A percentile compares a stretch with the other conserved stretches of the same genome.
Evolutionary conservation across 92 coral and sea anemone genomes (phyloP).

Genomic region (Paramuricea clavata): DNA sequence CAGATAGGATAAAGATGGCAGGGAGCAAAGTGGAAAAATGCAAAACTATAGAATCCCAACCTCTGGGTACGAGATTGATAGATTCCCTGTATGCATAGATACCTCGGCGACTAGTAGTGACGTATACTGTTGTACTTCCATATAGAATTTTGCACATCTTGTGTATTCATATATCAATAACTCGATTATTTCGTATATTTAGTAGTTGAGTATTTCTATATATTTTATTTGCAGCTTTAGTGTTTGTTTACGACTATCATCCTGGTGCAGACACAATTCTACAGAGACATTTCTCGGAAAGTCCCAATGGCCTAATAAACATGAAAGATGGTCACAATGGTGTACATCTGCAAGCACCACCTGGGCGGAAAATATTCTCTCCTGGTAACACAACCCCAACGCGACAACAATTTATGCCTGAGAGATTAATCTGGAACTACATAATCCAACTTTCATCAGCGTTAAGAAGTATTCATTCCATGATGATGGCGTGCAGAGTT

Average conservation of each 20-base stretch:
- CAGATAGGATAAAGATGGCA: no score
- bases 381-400: conserved; percentile 74
- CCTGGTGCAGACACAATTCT: conserved; percentile 96
- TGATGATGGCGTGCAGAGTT: conserved; percentile 94
- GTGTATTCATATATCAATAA: no score
- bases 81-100: no score
- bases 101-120: no score
- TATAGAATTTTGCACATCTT: no score
- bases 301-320: conserved; percentile 77
- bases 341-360: conserved; percentile 75
- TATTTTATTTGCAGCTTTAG: conserved; percentile 68
- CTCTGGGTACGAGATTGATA: no score
- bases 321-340: conserved; percentile 82
- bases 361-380: conserved; percentile 74
- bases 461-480: conserved; percentile 87
- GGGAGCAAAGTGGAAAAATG: no score
- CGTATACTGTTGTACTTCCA: no score
- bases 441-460: conserved; percentile 97
- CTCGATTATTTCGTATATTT: no score
- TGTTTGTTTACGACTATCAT: conserved; percentile 95
- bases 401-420: conserved; percentile 94
- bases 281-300: conserved; percentile 90
- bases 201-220: no score
- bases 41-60: no score
- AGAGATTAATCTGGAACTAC: conserved; percentile 97